Conservation (phyloP, 2,888 invertebrate species). For the Therioaphis trifolii region DNA sequence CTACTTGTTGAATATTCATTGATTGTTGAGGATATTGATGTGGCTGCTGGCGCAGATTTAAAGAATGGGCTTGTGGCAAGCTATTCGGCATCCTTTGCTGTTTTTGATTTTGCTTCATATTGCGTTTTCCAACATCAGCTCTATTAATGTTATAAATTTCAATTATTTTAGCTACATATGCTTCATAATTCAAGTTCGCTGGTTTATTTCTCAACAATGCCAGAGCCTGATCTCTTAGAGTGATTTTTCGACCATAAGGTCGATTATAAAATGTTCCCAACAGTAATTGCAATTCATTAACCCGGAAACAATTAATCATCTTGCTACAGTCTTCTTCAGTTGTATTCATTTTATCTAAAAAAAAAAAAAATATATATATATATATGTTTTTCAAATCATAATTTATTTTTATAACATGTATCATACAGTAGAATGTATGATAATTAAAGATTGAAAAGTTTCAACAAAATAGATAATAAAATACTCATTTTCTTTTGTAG, state of each 20-base stretch:
- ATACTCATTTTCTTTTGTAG: too few species aligned
- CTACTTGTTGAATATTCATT: conserved; percentile 21
- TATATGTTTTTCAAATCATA: background rate
- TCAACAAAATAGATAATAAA: too few species aligned
- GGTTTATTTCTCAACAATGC: conserved; percentile 77
- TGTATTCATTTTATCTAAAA: conserved; percentile 30
- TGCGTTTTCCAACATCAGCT: background rate
- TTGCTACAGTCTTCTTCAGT: conserved; percentile 62
- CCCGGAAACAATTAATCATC: conserved; percentile 79
- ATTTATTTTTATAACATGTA: too few species aligned
- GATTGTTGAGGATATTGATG: conserved; percentile 13
- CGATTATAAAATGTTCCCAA: conserved; percentile 83
- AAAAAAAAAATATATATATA: too few species aligned
- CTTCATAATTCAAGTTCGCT: conserved; percentile 75
- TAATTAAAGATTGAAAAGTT: too few species aligned
- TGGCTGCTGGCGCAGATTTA: conserved; percentile 21
- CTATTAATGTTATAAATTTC: conserved; percentile 20
- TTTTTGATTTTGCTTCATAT: conserved; percentile 17
- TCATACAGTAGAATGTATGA: too few species aligned
- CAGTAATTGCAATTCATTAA: conserved; percentile 85
- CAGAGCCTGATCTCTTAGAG: conserved; percentile 80
- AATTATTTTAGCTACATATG: conserved; percentile 66
- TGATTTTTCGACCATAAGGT: conserved; percentile 83
- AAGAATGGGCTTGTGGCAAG: background rate
- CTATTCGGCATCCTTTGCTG: conserved; percentile 8